Evolutionary conservation across 2,888 invertebrate genomes (phyloP), one percentile per base, ranked within the genome.

Genomic region (Andrena bucephala): DNA sequence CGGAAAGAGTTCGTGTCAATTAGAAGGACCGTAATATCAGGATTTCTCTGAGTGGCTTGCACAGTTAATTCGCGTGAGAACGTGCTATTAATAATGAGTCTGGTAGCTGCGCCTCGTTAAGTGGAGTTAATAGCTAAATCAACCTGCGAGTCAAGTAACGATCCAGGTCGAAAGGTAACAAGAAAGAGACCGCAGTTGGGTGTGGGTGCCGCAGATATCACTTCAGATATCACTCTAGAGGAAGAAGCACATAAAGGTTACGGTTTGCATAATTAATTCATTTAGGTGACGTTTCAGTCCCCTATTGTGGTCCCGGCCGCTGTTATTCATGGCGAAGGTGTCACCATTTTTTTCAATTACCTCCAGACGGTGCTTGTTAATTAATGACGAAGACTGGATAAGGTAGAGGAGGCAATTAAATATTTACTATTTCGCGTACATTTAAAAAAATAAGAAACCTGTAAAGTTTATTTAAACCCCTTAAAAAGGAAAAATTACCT

Each of bases 61-160:
- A 20, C 59, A 77, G 78, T 83, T 83, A 83, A 83, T 83, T 83
- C 83, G 83, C 83, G 83, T 83, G 83, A 83, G 83, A 83, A 83
- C 83, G 77, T 77, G 27, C 83, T 83, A 83, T 83, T 83, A 83
- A 83, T 83, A 83, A 83, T 50, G 77, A 83, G 83, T 70, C 73
- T 77, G 73, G 77, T 83, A 83, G 83, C 83, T 67, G 83, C 59
- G 52, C 72, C 82, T 83, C 83, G 73, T 83, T 83, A 83, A 83
- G 70, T 59, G 68, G 67, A 77, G 83, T 83, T 83, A 83, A 83
- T 83, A 77, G 83, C 73, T 83, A 74, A 83, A 83, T 83, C 83
- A 77, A 77, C 67, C 65, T 50, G 72, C 83, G 68, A 77, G 82
- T 72, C 77, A 72, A 65, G 83, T 69, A 83, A 77, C 77, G 83